Evolutionary conservation across 1,140 invertebrate species (phyloP).

Genomic region (Drosophila nannoptera): DNA sequence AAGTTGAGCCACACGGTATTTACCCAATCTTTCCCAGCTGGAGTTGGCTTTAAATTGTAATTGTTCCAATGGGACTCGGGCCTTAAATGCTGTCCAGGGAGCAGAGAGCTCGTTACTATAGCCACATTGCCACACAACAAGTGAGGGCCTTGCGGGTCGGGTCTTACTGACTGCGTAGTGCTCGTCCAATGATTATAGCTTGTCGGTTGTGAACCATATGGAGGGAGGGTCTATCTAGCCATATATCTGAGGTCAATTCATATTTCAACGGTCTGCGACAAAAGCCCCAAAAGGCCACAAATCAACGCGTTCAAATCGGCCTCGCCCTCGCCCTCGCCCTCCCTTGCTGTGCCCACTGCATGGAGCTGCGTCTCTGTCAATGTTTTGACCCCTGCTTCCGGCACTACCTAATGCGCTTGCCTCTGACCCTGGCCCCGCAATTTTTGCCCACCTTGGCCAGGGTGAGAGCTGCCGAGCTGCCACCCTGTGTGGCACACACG

Average conservation of each 20-base stretch:
- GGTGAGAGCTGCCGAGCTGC: neutral
- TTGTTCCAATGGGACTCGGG: conserved; percentile 13
- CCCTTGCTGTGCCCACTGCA: too few relatives aligned
- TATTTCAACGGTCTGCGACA: conserved; percentile 2
- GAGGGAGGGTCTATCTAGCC: too few relatives aligned
- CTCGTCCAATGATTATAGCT: neutral
- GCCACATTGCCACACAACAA: conserved; percentile 1
- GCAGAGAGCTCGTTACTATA: neutral
- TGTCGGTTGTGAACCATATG: neutral
- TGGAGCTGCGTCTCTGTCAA: too few relatives aligned
- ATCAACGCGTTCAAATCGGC: conserved; percentile 7
- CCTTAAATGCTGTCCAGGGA: conserved; percentile 16
- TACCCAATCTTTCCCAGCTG: too few relatives aligned
- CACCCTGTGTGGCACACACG: neutral
- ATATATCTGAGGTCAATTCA: neutral
- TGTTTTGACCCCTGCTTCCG: neutral
- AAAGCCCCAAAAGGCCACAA: conserved; percentile 18
- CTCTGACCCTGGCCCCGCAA: neutral
- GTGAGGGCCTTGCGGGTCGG: neutral
- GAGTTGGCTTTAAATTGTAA: neutral
- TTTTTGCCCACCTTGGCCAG: conserved; percentile 16
- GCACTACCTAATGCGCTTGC: neutral
- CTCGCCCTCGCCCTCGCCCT: too few relatives aligned
- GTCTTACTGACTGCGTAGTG: too few relatives aligned
- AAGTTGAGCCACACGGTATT: too few relatives aligned